Evolutionary conservation across 2,113 vertebrate species (phyloP).

Genomic region (Poecilia latipinna): DNA sequence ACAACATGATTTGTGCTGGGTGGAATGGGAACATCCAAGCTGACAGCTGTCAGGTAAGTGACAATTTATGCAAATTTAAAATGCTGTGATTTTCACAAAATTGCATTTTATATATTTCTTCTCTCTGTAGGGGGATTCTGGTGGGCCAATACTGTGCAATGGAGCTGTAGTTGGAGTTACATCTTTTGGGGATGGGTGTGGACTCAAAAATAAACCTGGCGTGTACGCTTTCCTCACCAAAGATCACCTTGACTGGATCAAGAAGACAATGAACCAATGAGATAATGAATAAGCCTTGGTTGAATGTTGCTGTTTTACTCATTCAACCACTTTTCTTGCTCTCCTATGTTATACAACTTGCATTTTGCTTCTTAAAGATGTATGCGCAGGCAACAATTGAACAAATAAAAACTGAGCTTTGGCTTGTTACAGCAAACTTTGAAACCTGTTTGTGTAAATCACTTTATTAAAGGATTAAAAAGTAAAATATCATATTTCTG

Average conservation of each 20-base stretch:
- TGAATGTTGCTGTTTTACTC: background rate
- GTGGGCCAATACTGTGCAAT: conserved; percentile 72
- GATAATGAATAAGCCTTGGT: background rate
- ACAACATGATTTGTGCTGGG: conserved; percentile 72
- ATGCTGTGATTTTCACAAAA: rapidly evolving
- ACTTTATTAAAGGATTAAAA: no score
- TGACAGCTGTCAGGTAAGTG: conserved; percentile 61
- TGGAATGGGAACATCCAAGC: background rate
- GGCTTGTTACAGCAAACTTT: no score
- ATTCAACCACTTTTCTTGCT: no score
- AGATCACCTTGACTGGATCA: conserved; percentile 65
- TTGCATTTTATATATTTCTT: background rate
- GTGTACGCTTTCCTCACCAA: conserved; percentile 67
- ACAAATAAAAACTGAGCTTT: no score
- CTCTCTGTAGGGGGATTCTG: conserved; percentile 72
- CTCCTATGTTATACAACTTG: no score
- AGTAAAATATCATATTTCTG: no score
- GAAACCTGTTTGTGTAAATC: no score
- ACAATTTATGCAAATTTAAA: background rate
- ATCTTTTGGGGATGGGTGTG: conserved; percentile 55
- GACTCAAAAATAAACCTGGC: conserved; percentile 41
- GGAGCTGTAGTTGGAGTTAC: conserved; percentile 57
- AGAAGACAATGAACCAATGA: conserved; percentile 21
- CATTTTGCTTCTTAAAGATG: no score
- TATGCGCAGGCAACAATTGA: no score